These are phyloP conservation scores for Orchesella cincta DNA, from an alignment of 1,140 invertebrate genomes.

Conservation along the genomic window DNA sequence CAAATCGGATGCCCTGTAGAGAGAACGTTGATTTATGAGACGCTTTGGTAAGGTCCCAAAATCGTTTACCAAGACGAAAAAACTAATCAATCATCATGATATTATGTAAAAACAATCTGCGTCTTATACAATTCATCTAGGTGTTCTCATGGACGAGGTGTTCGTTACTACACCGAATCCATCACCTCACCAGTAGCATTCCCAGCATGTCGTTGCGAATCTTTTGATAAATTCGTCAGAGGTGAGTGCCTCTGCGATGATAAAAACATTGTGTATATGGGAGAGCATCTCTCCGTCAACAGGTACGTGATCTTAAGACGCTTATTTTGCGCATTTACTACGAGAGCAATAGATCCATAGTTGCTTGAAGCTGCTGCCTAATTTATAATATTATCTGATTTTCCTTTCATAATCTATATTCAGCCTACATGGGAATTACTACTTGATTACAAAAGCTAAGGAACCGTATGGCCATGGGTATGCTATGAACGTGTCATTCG, in stretches of 20 bases:
- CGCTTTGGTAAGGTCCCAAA: conserved; percentile 8
- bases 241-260: conserved; percentile 34
- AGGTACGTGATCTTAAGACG: no score
- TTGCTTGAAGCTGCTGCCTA: background rate
- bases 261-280: conserved; percentile 29
- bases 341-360: background rate
- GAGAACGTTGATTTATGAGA: conserved; percentile 30
- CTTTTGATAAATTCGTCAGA: conserved; percentile 34
- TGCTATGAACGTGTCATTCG: conserved; percentile 6
- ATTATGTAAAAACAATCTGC: background rate
- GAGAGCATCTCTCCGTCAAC: conserved; percentile 37
- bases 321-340: background rate
- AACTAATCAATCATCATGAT: background rate
- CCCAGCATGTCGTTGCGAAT: conserved; percentile 37
- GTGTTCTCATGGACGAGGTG: conserved; percentile 32
- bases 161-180: conserved; percentile 35
- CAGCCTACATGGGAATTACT: conserved; percentile 30
- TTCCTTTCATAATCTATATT: no score
- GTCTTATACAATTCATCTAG: background rate
- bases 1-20: conserved; percentile 29
- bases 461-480: conserved; percentile 34
- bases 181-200: conserved; percentile 40
- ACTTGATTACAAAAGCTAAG: conserved; percentile 23
- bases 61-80: background rate
- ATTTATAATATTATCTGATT: no score